Evolutionary conservation across 2,888 invertebrate genomes (phyloP).

Genomic region (Trypoxylon attenuatum): DNA sequence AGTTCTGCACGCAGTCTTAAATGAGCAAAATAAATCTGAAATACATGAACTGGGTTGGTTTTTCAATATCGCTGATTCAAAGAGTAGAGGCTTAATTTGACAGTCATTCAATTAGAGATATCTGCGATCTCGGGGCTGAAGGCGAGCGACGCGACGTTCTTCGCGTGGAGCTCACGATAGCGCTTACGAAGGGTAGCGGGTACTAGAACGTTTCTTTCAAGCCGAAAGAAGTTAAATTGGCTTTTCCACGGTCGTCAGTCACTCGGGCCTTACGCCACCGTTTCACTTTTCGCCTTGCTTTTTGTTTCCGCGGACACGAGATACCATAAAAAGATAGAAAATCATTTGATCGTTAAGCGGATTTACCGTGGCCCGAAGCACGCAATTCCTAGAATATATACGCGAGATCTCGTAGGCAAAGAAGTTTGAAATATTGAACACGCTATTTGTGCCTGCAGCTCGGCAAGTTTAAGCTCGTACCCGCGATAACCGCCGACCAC

Average conservation of each 20-base stretch:
- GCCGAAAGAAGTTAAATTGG: conserved; percentile 58
- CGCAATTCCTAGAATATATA: background rate
- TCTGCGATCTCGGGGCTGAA: conserved; percentile 35
- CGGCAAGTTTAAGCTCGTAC: background rate
- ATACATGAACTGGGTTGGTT: conserved; percentile 30
- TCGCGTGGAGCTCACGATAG: conserved; percentile 9
- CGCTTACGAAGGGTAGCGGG: background rate
- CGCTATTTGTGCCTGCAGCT: background rate
- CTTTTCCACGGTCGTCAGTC: conserved; percentile 55
- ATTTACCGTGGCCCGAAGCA: background rate
- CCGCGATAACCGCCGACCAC: background rate
- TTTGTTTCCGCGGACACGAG: conserved; percentile 6
- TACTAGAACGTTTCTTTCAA: conserved; percentile 21
- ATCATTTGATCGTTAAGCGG: conserved; percentile 32
- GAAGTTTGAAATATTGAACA: background rate
- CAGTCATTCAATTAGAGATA: conserved; percentile 57
- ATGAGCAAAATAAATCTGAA: conserved; percentile 29
- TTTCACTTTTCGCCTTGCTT: conserved; percentile 36
- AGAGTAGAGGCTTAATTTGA: conserved; percentile 51
- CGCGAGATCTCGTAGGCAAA: background rate
- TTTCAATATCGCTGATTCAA: conserved; percentile 49
- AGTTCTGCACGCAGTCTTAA: conserved; percentile 8
- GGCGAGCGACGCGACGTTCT: conserved; percentile 23
- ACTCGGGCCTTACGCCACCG: conserved; percentile 39
- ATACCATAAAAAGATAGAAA: conserved; percentile 43